These are phyloP conservation scores for Phodopus roborovskii DNA, from an alignment of 2,113 vertebrate species.

Conservation along the genomic window DNA sequence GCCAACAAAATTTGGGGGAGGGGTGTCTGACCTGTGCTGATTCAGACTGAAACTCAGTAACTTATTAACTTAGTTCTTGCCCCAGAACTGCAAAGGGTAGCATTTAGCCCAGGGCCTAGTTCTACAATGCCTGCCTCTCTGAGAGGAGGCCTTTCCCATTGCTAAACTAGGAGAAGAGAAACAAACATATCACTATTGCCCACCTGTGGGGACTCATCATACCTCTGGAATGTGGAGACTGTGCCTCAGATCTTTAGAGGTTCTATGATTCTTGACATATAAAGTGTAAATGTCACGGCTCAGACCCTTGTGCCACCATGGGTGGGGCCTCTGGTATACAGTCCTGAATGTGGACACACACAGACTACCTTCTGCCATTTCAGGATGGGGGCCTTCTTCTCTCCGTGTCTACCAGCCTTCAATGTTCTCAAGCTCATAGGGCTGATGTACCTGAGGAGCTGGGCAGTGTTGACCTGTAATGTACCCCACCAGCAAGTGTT, in stretches of 20 bases:
- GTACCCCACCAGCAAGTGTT: conserved; percentile 99
- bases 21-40: not conserved
- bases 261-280: not conserved
- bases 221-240: not conserved
- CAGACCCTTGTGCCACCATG: too few species aligned
- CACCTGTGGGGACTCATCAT: not conserved
- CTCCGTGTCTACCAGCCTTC: conserved; percentile 97
- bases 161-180: too few species aligned
- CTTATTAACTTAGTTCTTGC: not conserved
- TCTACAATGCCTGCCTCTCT: too few species aligned
- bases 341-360: rapidly evolving
- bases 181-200: too few species aligned
- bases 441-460: conserved; percentile 98
- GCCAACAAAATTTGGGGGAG: not conserved
- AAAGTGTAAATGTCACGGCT: rapidly evolving
- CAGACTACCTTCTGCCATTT: not conserved
- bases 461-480: conserved; percentile 98
- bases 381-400: conserved; percentile 99
- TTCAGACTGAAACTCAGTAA: not conserved
- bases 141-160: not conserved
- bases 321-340: not conserved
- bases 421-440: conserved; percentile 97
- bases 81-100: not conserved
- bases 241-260: too few species aligned
- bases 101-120: too few species aligned